These are phyloP conservation scores for Cassiopea andromeda DNA, from an alignment of 30 jellyfish, hydroid and myxozoan genomes.

Conservation along the genomic window DNA sequence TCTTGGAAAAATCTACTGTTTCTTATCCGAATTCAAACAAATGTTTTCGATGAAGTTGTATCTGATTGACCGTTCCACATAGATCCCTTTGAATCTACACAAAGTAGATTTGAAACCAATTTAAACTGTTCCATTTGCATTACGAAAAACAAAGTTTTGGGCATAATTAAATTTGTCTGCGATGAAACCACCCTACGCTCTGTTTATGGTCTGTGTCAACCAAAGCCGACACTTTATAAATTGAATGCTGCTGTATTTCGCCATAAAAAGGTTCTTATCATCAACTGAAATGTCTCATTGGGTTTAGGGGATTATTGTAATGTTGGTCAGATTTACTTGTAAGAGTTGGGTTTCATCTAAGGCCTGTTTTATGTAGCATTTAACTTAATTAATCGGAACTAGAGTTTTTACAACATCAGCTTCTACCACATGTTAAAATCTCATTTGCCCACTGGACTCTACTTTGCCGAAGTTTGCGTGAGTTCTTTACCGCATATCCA, in stretches of 20 bases:
- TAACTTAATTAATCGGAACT: slow-evolving; percentile 37
- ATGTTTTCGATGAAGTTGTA: neutral
- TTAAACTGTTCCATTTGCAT: slow-evolving; percentile 31
- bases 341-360: slow-evolving; percentile 15
- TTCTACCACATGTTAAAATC: slow-evolving; percentile 39
- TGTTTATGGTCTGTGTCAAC: slow-evolving; percentile 26
- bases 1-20: too few relatives aligned
- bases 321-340: slow-evolving; percentile 28
- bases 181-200: slow-evolving; percentile 22
- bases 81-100: neutral
- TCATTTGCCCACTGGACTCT: slow-evolving; percentile 53
- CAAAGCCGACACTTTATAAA: slow-evolving; percentile 44
- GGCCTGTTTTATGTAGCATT: slow-evolving; percentile 27
- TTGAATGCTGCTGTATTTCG: slow-evolving; percentile 26
- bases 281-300: slow-evolving; percentile 44
- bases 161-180: slow-evolving; percentile 47
- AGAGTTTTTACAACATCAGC: slow-evolving; percentile 23
- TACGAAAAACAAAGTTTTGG: slow-evolving; percentile 9
- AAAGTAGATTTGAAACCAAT: slow-evolving; percentile 35
- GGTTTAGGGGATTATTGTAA: slow-evolving; percentile 47
- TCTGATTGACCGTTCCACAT: neutral
- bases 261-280: slow-evolving; percentile 44
- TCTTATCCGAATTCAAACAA: neutral
- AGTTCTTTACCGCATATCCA: slow-evolving; percentile 32
- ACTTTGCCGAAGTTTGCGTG: slow-evolving; percentile 17